These are phyloP conservation scores for Porites rus DNA, from an alignment of 92 coral and sea anemone genomes.

Conservation along the genomic window DNA sequence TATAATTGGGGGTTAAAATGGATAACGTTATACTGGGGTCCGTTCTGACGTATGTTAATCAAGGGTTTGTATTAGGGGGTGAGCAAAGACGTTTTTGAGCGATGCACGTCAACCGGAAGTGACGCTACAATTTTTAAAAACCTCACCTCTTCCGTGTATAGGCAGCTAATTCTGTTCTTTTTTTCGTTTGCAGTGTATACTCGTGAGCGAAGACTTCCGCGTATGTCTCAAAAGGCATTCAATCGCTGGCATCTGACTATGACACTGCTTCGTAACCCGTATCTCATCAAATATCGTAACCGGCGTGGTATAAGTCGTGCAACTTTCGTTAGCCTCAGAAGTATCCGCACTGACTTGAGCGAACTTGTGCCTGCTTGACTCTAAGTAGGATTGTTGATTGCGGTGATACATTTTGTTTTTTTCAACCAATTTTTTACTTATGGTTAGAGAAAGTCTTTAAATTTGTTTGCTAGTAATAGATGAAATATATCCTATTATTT, in stretches of 20 bases:
- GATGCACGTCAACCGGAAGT: neutral
- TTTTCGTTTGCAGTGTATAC: neutral
- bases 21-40: too few species aligned
- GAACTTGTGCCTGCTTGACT: neutral
- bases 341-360: neutral
- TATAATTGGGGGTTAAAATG: too few species aligned
- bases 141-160: neutral
- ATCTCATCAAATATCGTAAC: conserved; percentile 41
- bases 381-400: too few species aligned
- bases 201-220: conserved; percentile 25
- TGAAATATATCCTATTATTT: too few species aligned
- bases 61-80: too few species aligned
- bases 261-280: conserved; percentile 77
- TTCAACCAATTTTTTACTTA: too few species aligned
- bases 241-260: conserved; percentile 82
- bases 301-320: neutral
- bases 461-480: too few species aligned
- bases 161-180: neutral
- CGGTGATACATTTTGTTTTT: too few species aligned
- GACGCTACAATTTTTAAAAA: neutral
- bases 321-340: neutral
- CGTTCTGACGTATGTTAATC: too few species aligned
- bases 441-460: too few species aligned
- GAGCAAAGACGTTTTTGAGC: too few species aligned
- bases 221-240: conserved; percentile 60